Base-by-base conservation (phyloP, 2,113 vertebrate genomes). In the Todiramphus chloris region DNA sequence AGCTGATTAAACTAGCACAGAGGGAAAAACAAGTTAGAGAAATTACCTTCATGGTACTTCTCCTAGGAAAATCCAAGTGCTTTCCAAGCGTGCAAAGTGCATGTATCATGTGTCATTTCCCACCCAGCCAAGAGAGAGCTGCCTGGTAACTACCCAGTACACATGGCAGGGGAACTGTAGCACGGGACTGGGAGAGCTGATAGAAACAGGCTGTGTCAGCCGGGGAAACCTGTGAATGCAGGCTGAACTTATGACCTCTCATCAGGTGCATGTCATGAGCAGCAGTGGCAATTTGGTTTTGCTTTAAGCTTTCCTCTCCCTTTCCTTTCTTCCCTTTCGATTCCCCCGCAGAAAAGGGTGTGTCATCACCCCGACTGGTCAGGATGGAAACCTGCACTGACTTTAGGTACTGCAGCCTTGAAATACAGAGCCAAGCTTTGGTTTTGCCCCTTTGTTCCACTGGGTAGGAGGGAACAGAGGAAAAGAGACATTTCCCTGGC, bases 1-100 rank as follows among this genome's bases (percentile, higher is more conserved):
- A 96, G 73, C 90, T 89, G 92, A 96, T 96, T 97, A 94, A 93
- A 89, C 62, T 60, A 91, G 73, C 66, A 89, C 73, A 78, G 89
- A 72, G 62, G 73, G 51, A 53, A 72, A 94, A 96, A 92, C 89
- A 89, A 89, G 76, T 83, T 76, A 56, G 64, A 92, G 80, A 83
- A 93, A 81, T 90, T 83, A 66, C 85, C 30, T 92, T 51, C 46
- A 51, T 55, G 83, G 82, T 86, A 74, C 33, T 84, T 75, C 66
- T 93, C 77, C 81, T 21, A 82, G 89, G 83, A 92, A 93, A 90
- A 94, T 80, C 44, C 75, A 82, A 16, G 62, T 78, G 78, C 53
- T 87, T 94, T 89, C 83, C 70, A 90, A 66, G 70, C 1, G 4
- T 87, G 66, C 48, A 48, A 87, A 89, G 74, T 89, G 15, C 69